Evolutionary conservation across 2,888 invertebrate species (phyloP).

Genomic region (Harpagoxenus sublaevis): DNA sequence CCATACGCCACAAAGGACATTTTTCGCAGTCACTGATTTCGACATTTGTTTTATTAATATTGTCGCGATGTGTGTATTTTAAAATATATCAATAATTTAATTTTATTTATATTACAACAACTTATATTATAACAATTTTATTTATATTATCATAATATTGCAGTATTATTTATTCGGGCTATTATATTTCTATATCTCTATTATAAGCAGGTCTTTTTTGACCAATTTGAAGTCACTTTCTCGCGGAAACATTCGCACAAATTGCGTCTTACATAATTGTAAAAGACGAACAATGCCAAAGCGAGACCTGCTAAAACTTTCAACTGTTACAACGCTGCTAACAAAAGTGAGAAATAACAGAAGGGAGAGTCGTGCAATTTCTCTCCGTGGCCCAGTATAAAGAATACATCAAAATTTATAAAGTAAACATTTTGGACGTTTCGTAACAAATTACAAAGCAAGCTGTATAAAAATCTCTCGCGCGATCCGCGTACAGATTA

Average conservation of each 20-base stretch:
- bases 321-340: background rate
- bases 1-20: background rate
- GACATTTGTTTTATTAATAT: background rate
- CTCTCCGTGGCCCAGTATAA: background rate
- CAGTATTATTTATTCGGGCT: background rate
- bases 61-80: background rate
- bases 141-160: background rate
- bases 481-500: slow-evolving; percentile 3
- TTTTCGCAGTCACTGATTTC: background rate
- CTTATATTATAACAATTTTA: no score
- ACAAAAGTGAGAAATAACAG: slow-evolving; percentile 15
- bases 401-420: slow-evolving; percentile 21
- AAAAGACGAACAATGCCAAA: background rate
- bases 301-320: slow-evolving; percentile 19
- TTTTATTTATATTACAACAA: background rate
- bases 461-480: background rate
- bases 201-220: no score
- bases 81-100: background rate
- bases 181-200: background rate
- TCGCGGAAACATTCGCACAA: background rate
- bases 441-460: slow-evolving; percentile 7
- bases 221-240: slow-evolving; percentile 10
- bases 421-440: slow-evolving; percentile 19
- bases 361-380: background rate
- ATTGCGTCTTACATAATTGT: background rate